Conservation (phyloP, 2,797 vertebrate species). For the Pogonophryne albipinna region DNA sequence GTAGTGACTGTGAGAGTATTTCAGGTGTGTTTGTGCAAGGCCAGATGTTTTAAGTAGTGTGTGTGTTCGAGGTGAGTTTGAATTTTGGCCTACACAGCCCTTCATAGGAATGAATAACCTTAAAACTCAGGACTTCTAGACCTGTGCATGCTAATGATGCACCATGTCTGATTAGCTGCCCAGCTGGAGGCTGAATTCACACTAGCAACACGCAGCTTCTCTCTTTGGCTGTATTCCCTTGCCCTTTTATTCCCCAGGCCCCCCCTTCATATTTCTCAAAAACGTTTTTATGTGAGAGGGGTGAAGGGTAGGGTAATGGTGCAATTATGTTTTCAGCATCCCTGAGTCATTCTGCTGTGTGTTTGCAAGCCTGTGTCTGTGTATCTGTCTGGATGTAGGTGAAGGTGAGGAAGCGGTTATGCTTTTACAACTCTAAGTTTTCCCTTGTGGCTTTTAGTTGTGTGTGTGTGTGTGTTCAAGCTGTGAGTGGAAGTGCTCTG, state of each 20-base stretch:
- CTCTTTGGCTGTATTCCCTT: constrained; percentile 29
- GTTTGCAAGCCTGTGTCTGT: constrained; percentile 3
- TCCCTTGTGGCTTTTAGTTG: neutral
- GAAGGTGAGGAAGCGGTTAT: constrained; percentile 44
- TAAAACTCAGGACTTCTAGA: constrained; percentile 74
- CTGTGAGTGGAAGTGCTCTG: neutral
- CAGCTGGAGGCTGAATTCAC: constrained; percentile 79
- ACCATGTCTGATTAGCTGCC: constrained; percentile 63
- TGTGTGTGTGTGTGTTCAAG: constrained; percentile 14
- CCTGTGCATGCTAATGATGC: constrained; percentile 81
- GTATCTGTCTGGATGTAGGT: constrained; percentile 27
- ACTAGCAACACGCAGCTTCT: constrained; percentile 57
- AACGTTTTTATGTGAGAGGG: constrained; percentile 5
- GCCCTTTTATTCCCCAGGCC: constrained; percentile 4
- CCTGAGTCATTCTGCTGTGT: constrained; percentile 15
- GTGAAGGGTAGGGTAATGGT: constrained; percentile 61
- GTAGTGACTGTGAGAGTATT: no score
- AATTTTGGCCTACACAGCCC: no score
- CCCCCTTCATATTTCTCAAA: constrained; percentile 16
- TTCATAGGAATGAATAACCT: constrained; percentile 73
- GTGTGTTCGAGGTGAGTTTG: no score
- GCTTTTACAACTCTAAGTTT: constrained; percentile 26
- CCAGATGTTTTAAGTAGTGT: no score
- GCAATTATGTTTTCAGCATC: constrained; percentile 61
- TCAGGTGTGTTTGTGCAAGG: no score